Percentiles rank a stretch among this genome's conserved stretches.
Evolutionary conservation across 1,140 invertebrate species (phyloP).

Genomic region (Eriocheir sinensis): DNA sequence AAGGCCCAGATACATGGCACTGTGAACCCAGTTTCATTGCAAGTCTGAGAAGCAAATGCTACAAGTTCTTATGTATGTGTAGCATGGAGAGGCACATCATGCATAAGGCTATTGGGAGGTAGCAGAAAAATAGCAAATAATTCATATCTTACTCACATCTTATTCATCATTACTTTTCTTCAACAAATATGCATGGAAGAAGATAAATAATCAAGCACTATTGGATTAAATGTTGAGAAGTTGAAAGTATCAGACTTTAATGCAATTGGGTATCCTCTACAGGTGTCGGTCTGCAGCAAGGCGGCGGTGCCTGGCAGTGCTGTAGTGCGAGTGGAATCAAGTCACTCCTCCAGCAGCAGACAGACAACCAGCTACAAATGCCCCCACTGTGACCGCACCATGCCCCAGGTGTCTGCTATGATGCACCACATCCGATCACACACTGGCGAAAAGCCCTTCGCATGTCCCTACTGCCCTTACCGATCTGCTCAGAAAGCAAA

Average conservation of each 20-base stretch:
- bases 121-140: neutral
- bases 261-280: constrained; percentile 65
- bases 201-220: neutral
- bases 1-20: neutral
- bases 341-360: constrained; percentile 51
- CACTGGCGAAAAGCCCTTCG: constrained; percentile 63
- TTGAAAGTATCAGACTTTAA: constrained; percentile 14
- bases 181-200: neutral
- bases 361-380: constrained; percentile 58
- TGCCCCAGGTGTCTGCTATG: constrained; percentile 50
- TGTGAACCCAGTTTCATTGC: constrained; percentile 23
- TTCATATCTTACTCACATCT: neutral
- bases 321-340: neutral
- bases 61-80: neutral
- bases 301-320: constrained; percentile 29
- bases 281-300: constrained; percentile 47
- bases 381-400: constrained; percentile 62
- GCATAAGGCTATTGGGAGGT: neutral
- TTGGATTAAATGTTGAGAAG: constrained; percentile 6
- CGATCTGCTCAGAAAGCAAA: constrained; percentile 55
- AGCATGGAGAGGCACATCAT: too few species aligned
- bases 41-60: neutral
- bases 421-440: constrained; percentile 66
- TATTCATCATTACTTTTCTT: neutral
- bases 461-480: constrained; percentile 67